phyloP scores from a whole-genome alignment of 2,797 vertebrate genomes.

The Tapirus indicus region DNA sequence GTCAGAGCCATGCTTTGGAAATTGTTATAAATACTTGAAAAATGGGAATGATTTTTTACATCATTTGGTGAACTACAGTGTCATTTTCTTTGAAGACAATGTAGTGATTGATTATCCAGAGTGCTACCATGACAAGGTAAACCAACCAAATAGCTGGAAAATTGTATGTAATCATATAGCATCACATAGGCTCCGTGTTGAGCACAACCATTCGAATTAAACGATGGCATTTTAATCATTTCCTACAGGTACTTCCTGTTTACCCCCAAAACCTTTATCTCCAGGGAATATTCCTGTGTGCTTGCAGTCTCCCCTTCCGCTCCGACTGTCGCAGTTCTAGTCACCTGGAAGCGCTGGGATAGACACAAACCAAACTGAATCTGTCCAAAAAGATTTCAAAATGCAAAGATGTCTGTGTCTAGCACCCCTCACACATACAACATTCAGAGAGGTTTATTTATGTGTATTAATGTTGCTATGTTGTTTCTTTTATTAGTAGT shows the following conservation, averaged over 20 bases:
- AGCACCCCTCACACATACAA: background rate
- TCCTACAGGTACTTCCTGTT: background rate
- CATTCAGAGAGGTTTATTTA: background rate
- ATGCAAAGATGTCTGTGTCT: background rate
- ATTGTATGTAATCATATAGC: constrained; percentile 69
- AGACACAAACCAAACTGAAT: background rate
- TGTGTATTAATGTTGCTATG: background rate
- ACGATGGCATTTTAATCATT: constrained; percentile 4
- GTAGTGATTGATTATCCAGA: constrained; percentile 71
- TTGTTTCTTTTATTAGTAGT: background rate
- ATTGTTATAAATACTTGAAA: constrained; percentile 73
- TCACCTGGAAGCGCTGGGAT: background rate
- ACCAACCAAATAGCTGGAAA: constrained; percentile 71
- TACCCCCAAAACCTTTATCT: background rate
- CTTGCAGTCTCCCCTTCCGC: background rate
- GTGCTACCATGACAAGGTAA: constrained; percentile 60
- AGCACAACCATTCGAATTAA: constrained; percentile 52
- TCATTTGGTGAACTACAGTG: constrained; percentile 69
- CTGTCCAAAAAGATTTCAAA: background rate
- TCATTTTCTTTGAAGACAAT: constrained; percentile 74
- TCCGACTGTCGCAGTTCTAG: background rate
- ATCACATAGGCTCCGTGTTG: background rate
- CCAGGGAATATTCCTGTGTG: background rate
- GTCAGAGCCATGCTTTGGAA: constrained; percentile 71
- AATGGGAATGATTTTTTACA: constrained; percentile 37